Evolutionary conservation across 1,140 invertebrate species (phyloP), one percentile per base, ranked within the genome.

Genomic region (Formica selysi): DNA sequence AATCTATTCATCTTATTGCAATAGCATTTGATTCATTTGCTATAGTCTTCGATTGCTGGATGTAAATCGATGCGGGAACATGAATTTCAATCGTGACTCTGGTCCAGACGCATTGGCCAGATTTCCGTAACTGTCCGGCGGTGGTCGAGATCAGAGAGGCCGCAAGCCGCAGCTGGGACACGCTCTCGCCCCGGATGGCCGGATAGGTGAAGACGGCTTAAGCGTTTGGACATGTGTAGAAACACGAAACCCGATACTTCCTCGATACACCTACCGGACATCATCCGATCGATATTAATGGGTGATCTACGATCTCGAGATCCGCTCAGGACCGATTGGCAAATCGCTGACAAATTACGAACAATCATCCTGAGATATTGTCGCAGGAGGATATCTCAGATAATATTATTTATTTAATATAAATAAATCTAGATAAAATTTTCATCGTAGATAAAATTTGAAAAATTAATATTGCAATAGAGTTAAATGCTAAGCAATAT

Each of bases 191-290:
- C 44, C 78, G 65, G 51, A 44, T 26, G 59, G 67, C 59, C 76
- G 81, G 81, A 87, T 76, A 80, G 83, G 78, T 90, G 89, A 91
- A 86, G 84, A 91, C 57, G 76, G 79, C 78, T 89, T 91, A 90
- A 93, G 87, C 93, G 89, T 78, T 87, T 78, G 78, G 85, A 92
- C 94, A 94, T 91, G 91, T 93, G 93, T 94, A 91, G 91, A 92
- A 93, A 94, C 92, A 93, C 62, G 93, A 92, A 92, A 94, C 88
- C 71, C 74, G 92, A 94, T 80, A 92, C 90, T 91, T 88, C 88
- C 86, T 87, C 32, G 32, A 87, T 59, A 91, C 61, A 76, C 71
- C 81, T 73, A 78, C 76, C 26, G 48, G 48, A 41, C 79, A 81
- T 89, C 67, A 83, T 54, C 65, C 76, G 41, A 88, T 84, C 54